Percentiles rank a stretch among this genome's conserved stretches.
phyloP scores from a whole-genome alignment of 2,113 vertebrate genomes.

The Cyanoliseus patagonus region DNA sequence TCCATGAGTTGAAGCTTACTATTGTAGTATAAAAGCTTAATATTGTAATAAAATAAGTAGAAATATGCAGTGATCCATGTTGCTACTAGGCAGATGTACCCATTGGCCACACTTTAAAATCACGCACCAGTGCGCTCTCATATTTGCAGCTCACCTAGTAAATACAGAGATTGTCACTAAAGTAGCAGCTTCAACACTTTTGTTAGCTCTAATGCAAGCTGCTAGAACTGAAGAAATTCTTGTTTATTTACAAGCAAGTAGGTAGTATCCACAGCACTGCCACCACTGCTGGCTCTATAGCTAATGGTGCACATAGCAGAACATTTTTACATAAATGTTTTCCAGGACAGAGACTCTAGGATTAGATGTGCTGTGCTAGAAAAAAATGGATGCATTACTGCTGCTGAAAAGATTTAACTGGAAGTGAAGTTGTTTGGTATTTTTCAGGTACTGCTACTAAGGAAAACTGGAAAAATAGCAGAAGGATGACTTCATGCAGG shows the following conservation, averaged over 20 bases:
- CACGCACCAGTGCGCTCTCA: rapidly evolving
- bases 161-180: not conserved
- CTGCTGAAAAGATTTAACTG: not conserved
- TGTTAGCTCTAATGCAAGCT: not conserved
- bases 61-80: not conserved
- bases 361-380: not conserved
- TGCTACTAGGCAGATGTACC: not conserved
- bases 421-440: not conserved
- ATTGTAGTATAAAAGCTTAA: not conserved
- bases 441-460: not conserved
- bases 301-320: not conserved
- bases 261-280: not conserved
- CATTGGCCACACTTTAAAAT: not conserved
- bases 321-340: not conserved
- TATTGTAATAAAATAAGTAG: not conserved
- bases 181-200: not conserved
- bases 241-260: not conserved
- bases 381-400: not conserved
- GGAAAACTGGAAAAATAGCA: not conserved
- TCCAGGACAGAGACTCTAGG: not conserved
- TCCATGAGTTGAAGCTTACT: not conserved
- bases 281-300: not conserved
- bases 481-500: not conserved
- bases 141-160: not conserved
- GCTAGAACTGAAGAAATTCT: not conserved